Evolutionary conservation across 2,797 vertebrate species (phyloP).

Genomic region (Sebastes wilsoni): DNA sequence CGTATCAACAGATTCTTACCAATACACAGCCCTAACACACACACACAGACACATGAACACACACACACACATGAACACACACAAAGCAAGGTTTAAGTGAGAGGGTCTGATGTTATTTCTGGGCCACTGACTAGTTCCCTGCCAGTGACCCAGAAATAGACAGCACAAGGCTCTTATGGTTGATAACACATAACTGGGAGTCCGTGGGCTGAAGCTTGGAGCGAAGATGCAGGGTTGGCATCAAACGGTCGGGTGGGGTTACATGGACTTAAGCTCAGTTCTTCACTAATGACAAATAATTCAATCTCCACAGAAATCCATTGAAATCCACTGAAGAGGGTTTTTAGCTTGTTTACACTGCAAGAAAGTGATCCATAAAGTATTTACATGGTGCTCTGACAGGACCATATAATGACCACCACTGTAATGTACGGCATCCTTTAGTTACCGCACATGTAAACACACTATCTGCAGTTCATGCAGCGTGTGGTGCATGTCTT

Average conservation of each 20-base stretch:
- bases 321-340: conserved; percentile 10
- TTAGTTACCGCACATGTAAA: neutral
- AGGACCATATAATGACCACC: neutral
- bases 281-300: conserved; percentile 30
- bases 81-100: conserved; percentile 22
- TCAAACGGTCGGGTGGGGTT: neutral
- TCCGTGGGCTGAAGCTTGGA: conserved; percentile 26
- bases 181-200: conserved; percentile 38
- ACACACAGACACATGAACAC: neutral
- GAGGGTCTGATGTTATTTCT: conserved; percentile 55
- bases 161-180: conserved; percentile 55
- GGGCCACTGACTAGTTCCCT: conserved; percentile 42
- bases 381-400: conserved; percentile 10
- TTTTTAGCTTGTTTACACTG: neutral
- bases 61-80: neutral
- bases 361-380: conserved; percentile 5
- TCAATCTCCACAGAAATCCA: conserved; percentile 14
- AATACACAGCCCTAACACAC: too few species aligned
- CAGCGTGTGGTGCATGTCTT: neutral
- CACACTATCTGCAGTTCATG: neutral
- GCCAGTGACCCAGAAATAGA: conserved; percentile 62
- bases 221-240: conserved; percentile 1
- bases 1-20: too few species aligned
- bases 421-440: neutral
- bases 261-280: conserved; percentile 1